These are phyloP conservation scores for Macropus fuliginosus DNA, from an alignment of 2,797 vertebrate genomes.

Conservation along the genomic window DNA sequence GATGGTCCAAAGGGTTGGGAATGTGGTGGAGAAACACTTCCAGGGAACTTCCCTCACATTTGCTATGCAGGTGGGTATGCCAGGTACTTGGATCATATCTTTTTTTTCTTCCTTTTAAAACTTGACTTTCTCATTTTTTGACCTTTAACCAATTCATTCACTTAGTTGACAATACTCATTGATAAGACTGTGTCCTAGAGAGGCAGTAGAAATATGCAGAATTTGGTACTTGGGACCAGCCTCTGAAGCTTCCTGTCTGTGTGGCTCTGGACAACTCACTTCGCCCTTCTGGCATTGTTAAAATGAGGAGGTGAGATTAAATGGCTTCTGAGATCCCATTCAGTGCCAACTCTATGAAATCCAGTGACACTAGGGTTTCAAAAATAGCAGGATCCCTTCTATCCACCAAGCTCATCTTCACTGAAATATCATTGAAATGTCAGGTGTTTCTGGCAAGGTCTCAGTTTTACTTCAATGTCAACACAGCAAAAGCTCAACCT, in stretches of 20 bases:
- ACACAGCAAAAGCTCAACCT: background rate
- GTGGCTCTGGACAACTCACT: background rate
- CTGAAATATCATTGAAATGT: background rate
- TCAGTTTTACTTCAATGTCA: background rate
- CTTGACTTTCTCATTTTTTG: background rate
- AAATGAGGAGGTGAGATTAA: background rate
- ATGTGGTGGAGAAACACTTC: constrained; percentile 91
- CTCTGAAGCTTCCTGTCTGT: background rate
- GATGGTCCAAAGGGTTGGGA: constrained; percentile 87
- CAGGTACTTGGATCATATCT: background rate
- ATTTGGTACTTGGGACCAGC: background rate
- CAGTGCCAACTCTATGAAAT: background rate
- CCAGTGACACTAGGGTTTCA: background rate
- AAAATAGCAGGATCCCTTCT: background rate
- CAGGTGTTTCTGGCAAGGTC: background rate
- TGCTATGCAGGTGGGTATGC: constrained; percentile 89
- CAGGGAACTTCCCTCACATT: constrained; percentile 91
- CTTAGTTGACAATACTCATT: background rate
- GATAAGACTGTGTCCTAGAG: background rate
- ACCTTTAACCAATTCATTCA: background rate
- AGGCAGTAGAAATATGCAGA: background rate
- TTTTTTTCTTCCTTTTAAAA: constrained; percentile 35
- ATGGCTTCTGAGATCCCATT: background rate
- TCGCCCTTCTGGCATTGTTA: background rate
- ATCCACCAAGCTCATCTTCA: background rate